Evolutionary conservation across 1,140 invertebrate genomes (phyloP), one percentile per base, ranked within the genome.

Genomic region (Laupala kohalensis): DNA sequence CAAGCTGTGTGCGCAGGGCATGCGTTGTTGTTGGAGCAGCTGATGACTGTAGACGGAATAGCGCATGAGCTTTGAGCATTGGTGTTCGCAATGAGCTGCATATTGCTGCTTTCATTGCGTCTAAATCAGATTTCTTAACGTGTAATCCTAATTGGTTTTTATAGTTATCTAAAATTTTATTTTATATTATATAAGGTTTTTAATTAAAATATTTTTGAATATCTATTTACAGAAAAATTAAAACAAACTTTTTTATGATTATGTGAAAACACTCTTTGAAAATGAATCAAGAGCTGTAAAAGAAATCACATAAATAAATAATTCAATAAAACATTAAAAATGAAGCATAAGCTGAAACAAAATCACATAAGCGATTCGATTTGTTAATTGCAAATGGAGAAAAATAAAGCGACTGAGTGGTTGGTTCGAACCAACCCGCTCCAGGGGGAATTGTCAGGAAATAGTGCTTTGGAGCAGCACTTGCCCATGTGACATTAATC

Each of bases 1-100:
- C 94, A 96, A 63, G 91, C 88, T 80, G 91, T 84, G 75, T 89
- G 86, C 12, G 81, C 78, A 9, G 90, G 85, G 79, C 93, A 96
- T 72, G 91, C 88, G 69, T 84, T 81, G 78, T 91, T 85, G 25
- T 84, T 84, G 68, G 83, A 77, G 77, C 92, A 93, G 78, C 87
- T 89, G 74, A 89, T 84, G 82, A 89, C 89, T 86, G 76, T 64
- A 12, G 27, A 68, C 77, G 30, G 62, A 19, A 66, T 70, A 27
- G 37, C 37, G 4, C 4, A 19, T 53, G 9, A 53, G 37, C 6
- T 9, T 19, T 13, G 37, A 19, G 37, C 1, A 53, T 13, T 53
- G 9, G 37, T 19, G 37, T 19, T 19, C 37, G 37, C 37, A 13
- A n/a, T n/a, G n/a, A n/a, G 37, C 37, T 53, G 9, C 37, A 13